These are phyloP conservation scores for Episyrphus balteatus DNA, from an alignment of 1,140 invertebrate genomes.

Conservation along the genomic window DNA sequence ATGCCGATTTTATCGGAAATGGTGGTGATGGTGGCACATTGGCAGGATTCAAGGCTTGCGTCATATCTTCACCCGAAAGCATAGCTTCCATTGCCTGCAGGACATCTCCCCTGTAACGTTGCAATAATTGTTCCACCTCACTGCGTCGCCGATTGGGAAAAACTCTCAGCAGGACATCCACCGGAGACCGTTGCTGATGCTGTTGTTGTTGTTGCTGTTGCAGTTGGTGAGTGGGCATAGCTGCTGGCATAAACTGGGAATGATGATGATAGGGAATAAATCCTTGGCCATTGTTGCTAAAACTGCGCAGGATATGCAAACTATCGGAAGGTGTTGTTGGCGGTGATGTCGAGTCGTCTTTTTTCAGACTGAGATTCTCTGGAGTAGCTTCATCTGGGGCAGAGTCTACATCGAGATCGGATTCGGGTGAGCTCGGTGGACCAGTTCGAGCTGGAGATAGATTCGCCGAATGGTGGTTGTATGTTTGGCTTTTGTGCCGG, in stretches of 20 bases:
- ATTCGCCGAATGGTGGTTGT: slow-evolving; percentile 30
- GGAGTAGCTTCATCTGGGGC: slow-evolving; percentile 45
- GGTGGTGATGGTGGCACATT: slow-evolving; percentile 35
- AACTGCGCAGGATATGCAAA: slow-evolving; percentile 25
- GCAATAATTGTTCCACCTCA: slow-evolving; percentile 72
- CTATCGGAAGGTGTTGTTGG: slow-evolving; percentile 31
- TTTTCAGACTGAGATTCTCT: slow-evolving; percentile 49
- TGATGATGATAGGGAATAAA: slow-evolving; percentile 40
- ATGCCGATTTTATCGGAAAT: slow-evolving; percentile 54
- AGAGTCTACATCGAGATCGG: slow-evolving; percentile 41
- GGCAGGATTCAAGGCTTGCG: slow-evolving; percentile 16
- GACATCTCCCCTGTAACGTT: slow-evolving; percentile 70
- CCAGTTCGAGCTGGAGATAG: slow-evolving; percentile 38
- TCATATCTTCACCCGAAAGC: slow-evolving; percentile 51
- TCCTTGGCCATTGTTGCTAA: slow-evolving; percentile 25
- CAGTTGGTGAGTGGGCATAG: slow-evolving; percentile 12
- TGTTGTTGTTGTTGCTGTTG: slow-evolving; percentile 10
- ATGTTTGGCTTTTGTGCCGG: slow-evolving; percentile 37
- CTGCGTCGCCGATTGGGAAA: slow-evolving; percentile 73
- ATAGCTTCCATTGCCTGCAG: slow-evolving; percentile 83
- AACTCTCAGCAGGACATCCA: slow-evolving; percentile 64
- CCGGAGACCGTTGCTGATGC: slow-evolving; percentile 48
- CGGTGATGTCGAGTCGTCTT: slow-evolving; percentile 35
- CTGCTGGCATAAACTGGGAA: slow-evolving; percentile 39
- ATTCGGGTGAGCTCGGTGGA: slow-evolving; percentile 38